These are phyloP conservation scores for Heterodera carotae DNA, from an alignment of 1,140 invertebrate species.

Conservation along the genomic window DNA sequence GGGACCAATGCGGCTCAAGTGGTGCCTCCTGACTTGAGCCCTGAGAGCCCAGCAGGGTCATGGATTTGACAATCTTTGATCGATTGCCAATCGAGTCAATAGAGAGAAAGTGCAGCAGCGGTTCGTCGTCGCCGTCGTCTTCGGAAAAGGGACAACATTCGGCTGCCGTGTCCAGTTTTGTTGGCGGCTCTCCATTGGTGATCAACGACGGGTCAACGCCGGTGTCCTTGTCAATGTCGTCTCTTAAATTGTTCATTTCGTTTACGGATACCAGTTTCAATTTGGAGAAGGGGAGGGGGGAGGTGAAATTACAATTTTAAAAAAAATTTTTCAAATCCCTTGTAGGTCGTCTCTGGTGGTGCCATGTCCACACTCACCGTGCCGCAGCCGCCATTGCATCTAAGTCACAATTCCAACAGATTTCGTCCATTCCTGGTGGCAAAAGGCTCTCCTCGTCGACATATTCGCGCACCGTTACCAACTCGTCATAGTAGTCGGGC, in stretches of 20 bases:
- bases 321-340: too few relatives aligned
- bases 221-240: too few relatives aligned
- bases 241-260: too few relatives aligned
- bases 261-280: too few relatives aligned
- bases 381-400: conserved; percentile 30
- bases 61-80: conserved; percentile 20
- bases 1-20: conserved; percentile 38
- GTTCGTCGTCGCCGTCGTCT: neutral
- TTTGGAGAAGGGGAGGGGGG: too few relatives aligned
- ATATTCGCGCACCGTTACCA: conserved; percentile 45
- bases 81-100: conserved; percentile 20
- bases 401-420: conserved; percentile 29
- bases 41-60: conserved; percentile 13
- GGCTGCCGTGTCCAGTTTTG: too few relatives aligned
- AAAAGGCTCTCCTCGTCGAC: conserved; percentile 35
- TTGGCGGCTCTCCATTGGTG: too few relatives aligned
- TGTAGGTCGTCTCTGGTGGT: too few relatives aligned
- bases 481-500: conserved; percentile 50
- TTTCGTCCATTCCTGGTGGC: conserved; percentile 36
- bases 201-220: too few relatives aligned
- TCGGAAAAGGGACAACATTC: too few relatives aligned
- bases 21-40: conserved; percentile 22
- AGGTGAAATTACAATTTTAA: too few relatives aligned
- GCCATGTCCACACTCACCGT: too few relatives aligned
- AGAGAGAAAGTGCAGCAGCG: conserved; percentile 14